These are phyloP conservation scores for Morpho achilles DNA, from an alignment of 2,888 invertebrate genomes.

Conservation along the genomic window DNA sequence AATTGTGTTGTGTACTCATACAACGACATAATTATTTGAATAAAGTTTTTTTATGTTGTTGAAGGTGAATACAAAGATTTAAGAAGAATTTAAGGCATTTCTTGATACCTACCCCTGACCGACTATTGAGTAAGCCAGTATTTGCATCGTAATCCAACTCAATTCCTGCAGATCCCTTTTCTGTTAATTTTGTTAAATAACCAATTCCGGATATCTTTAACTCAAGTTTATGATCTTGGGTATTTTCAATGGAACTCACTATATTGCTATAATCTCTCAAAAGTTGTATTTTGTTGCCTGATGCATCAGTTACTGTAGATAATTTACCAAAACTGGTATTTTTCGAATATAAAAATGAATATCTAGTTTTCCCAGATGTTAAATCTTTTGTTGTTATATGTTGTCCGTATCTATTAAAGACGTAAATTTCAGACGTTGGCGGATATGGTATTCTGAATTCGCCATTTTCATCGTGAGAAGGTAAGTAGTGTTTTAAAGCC, in stretches of 20 bases:
- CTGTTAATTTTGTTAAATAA: conserved; percentile 91
- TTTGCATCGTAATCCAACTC: conserved; percentile 94
- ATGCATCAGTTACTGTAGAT: conserved; percentile 95
- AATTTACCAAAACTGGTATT: conserved; percentile 97
- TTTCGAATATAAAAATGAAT: conserved; percentile 97
- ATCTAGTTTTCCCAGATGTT: conserved; percentile 95
- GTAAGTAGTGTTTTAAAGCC: conserved; percentile 91
- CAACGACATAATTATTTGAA: too few species aligned
- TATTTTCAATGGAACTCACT: conserved; percentile 96
- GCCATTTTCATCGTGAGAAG: conserved; percentile 91
- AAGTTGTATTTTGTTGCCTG: conserved; percentile 95
- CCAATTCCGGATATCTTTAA: conserved; percentile 96
- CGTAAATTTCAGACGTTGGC: conserved; percentile 95
- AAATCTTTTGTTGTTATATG: conserved; percentile 96
- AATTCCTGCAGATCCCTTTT: conserved; percentile 93
- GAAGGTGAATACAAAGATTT: too few species aligned
- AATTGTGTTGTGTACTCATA: too few species aligned
- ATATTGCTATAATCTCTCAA: conserved; percentile 94
- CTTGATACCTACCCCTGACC: conserved; percentile 83
- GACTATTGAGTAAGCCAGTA: conserved; percentile 90
- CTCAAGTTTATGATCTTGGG: conserved; percentile 95
- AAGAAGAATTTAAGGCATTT: background rate
- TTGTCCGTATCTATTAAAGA: conserved; percentile 96
- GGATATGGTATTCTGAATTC: conserved; percentile 97
- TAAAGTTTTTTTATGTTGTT: too few species aligned